Evolutionary conservation across 2,888 invertebrate genomes (phyloP), one percentile per base, ranked within the genome.

Genomic region (Macroteleia sp.): DNA sequence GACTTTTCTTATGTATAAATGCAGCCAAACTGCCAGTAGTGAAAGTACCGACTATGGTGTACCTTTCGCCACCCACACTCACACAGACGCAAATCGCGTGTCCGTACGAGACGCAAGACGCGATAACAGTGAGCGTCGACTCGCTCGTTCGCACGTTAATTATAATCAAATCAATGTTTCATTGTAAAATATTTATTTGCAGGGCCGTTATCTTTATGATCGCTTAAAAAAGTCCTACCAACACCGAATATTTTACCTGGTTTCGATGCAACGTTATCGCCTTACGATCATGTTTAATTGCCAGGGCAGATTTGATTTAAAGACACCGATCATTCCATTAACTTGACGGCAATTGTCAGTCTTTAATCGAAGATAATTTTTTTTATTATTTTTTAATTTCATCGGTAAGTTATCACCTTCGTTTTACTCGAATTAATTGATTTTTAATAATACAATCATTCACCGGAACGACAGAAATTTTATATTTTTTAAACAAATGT

Each of bases 11-110:
- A 74, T 59, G 74, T 74, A 57, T 66, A 64, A 78, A 74, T 70
- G 69, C 73, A 74, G 64, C 66, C 78, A 66, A 78, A 78, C 64
- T 64, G 46, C 74, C 66, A 42, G 66, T 71, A 75, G 78, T 75
- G 78, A 79, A 79, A 79, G 78, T 79, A 78, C 56, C 56, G 70
- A 41, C 44, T 70, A 56, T 75, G 56, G 74, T 67, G 57, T 67
- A 70, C 78, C 78, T 79, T 79, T 79, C 78, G 78, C 74, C 78
- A 79, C 78, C 78, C 78, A 75, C 79, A 79, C 75, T 66, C 67
- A 79, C 75, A 75, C 75, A 67, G 25, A 22, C 57, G 41, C 59
- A 41, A 17, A 32, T 41, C 57, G 73, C 46, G 44, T 54, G 42
- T 57, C 56, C 39, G 57, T 17, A 25, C 67, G 52, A 25, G 46